phyloP scores from a whole-genome alignment of 1,140 invertebrate species.

The Drosophila kurseongensis region DNA sequence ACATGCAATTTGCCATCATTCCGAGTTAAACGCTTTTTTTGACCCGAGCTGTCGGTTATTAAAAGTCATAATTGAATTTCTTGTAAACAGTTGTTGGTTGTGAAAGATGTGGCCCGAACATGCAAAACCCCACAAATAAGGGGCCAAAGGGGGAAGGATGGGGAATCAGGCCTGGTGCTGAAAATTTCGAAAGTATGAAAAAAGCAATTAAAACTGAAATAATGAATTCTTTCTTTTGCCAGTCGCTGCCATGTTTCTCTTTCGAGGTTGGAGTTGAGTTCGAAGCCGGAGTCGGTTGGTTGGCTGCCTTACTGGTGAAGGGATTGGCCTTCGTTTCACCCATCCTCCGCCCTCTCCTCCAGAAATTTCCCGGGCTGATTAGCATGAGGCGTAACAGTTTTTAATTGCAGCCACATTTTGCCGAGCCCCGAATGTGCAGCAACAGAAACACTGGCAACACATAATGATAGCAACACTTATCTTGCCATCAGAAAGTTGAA shows the following conservation, averaged over 20 bases:
- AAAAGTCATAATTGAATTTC: constrained; percentile 84
- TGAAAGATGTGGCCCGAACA: constrained; percentile 76
- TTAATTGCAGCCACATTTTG: constrained; percentile 82
- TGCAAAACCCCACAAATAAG: constrained; percentile 54
- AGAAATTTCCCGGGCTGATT: constrained; percentile 67
- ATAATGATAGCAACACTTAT: constrained; percentile 72
- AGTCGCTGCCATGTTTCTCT: constrained; percentile 57
- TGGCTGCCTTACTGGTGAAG: constrained; percentile 49
- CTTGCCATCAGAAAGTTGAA: constrained; percentile 79
- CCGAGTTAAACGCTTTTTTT: constrained; percentile 49
- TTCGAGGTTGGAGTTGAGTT: constrained; percentile 26
- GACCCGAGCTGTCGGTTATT: constrained; percentile 70
- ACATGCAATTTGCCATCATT: constrained; percentile 49
- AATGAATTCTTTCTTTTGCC: constrained; percentile 79
- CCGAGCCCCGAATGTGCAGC: constrained; percentile 64
- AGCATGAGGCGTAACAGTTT: constrained; percentile 83
- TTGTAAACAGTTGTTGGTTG: constrained; percentile 78
- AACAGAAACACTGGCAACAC: constrained; percentile 36
- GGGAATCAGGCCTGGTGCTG: constrained; percentile 57
- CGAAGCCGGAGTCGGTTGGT: constrained; percentile 37
- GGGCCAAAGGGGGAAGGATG: background rate
- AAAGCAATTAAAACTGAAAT: constrained; percentile 84
- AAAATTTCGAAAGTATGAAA: constrained; percentile 81
- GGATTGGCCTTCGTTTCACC: constrained; percentile 39
- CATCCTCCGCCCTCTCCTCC: constrained; percentile 18